These are phyloP conservation scores for Aspidoscelis tigris DNA, from an alignment of 2,113 vertebrate genomes.

Conservation along the genomic window DNA sequence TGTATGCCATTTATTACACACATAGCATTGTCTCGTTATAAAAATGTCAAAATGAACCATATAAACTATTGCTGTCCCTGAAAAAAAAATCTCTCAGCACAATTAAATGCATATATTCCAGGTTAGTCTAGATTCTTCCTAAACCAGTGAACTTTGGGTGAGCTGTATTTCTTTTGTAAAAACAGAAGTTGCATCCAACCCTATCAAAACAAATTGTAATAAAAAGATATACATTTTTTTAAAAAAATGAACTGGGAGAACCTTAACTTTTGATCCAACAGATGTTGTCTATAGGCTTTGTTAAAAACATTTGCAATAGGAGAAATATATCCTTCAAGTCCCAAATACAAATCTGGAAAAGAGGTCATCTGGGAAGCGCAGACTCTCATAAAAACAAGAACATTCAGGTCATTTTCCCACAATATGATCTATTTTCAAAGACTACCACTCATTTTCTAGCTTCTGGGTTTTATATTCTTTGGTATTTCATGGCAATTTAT, in stretches of 20 bases:
- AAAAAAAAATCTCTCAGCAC: constrained; percentile 41
- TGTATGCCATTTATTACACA: constrained; percentile 27
- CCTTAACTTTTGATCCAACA: constrained; percentile 56
- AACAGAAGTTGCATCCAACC: constrained; percentile 35
- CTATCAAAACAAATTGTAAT: constrained; percentile 53
- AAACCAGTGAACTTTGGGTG: constrained; percentile 41
- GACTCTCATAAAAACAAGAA: constrained; percentile 53
- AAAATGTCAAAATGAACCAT: constrained; percentile 10
- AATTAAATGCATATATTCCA: constrained; percentile 11
- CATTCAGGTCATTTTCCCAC: constrained; percentile 51
- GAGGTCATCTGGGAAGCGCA: constrained; percentile 49
- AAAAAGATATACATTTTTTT: constrained; percentile 47
- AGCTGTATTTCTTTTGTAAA: constrained; percentile 21
- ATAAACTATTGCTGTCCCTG: background rate
- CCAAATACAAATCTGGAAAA: constrained; percentile 63
- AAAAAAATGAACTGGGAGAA: constrained; percentile 28
- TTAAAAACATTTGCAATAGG: constrained; percentile 53
- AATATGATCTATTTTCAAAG: constrained; percentile 54
- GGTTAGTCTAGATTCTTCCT: constrained; percentile 44
- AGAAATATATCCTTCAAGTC: constrained; percentile 48
- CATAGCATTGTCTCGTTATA: background rate
- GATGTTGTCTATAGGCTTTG: constrained; percentile 48
- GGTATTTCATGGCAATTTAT: constrained; percentile 49
- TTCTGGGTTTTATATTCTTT: constrained; percentile 52
- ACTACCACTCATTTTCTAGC: constrained; percentile 40